Conservation (phyloP, 2,797 vertebrate genomes). For the Phalanger gymnotis region DNA sequence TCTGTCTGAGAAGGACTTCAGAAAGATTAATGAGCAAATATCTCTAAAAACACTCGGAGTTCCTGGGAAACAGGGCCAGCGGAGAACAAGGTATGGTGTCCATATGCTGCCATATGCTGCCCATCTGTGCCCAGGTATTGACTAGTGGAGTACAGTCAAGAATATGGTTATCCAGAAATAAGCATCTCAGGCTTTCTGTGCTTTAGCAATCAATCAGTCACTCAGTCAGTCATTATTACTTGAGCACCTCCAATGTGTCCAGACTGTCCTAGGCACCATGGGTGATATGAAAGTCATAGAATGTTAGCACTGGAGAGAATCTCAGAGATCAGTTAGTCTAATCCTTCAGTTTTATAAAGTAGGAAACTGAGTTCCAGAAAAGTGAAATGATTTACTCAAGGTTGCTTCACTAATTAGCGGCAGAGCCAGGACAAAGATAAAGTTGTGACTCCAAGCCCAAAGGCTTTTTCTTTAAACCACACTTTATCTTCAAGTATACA, state of each 20-base stretch:
- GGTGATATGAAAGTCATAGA: background rate
- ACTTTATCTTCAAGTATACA: background rate
- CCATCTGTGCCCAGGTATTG: background rate
- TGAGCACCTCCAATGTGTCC: background rate
- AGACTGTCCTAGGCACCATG: background rate
- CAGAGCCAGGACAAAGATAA: background rate
- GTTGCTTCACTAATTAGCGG: background rate
- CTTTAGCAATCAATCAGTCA: background rate
- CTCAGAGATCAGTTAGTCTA: background rate
- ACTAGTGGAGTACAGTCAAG: background rate
- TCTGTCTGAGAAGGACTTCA: conserved; percentile 10
- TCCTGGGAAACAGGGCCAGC: background rate
- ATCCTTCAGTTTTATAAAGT: background rate
- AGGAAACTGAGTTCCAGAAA: background rate
- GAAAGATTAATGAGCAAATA: conserved; percentile 38
- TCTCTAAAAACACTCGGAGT: background rate
- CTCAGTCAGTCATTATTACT: background rate
- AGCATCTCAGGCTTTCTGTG: background rate
- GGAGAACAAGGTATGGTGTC: background rate
- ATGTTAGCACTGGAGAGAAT: background rate
- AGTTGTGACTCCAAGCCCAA: background rate
- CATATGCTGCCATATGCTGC: background rate
- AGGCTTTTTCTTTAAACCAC: background rate
- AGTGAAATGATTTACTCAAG: background rate
- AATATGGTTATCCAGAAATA: background rate